Evolutionary conservation across 2,888 invertebrate species (phyloP).

Genomic region (Cyclophora punctaria): DNA sequence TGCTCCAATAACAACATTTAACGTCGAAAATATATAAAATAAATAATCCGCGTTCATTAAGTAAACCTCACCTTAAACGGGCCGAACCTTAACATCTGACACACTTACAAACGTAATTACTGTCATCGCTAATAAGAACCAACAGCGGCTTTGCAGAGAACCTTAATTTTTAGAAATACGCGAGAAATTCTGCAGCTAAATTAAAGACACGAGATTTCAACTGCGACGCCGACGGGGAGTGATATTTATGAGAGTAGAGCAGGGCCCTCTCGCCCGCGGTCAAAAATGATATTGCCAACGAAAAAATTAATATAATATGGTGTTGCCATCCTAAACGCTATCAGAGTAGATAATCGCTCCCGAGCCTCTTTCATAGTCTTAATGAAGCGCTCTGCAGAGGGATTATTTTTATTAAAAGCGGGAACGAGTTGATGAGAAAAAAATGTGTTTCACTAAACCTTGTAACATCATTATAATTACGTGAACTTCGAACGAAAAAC

Average conservation of each 20-base stretch:
- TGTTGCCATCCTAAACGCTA: constrained; percentile 54
- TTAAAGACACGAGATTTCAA: constrained; percentile 48
- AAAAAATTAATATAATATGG: constrained; percentile 57
- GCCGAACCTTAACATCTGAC: constrained; percentile 19
- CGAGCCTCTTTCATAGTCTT: constrained; percentile 56
- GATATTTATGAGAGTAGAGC: constrained; percentile 55
- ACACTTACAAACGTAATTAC: constrained; percentile 35
- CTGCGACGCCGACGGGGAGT: constrained; percentile 43
- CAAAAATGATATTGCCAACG: constrained; percentile 40
- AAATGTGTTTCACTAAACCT: constrained; percentile 36
- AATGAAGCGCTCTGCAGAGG: constrained; percentile 59
- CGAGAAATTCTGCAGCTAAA: constrained; percentile 38
- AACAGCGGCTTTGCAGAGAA: constrained; percentile 37
- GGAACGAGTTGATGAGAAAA: constrained; percentile 42
- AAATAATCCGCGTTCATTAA: too few species aligned
- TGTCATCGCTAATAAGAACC: constrained; percentile 50
- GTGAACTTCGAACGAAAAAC: constrained; percentile 52
- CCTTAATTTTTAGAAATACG: constrained; percentile 42
- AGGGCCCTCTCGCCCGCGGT: constrained; percentile 31
- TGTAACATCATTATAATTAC: constrained; percentile 25
- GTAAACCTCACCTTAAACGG: neutral
- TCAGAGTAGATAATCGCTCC: constrained; percentile 58
- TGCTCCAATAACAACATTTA: constrained; percentile 4
- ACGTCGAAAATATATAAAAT: too few species aligned
- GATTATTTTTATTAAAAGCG: constrained; percentile 61